Evolutionary conservation across 2,888 invertebrate species (phyloP).

Genomic region (Notocelia uddmanniana): DNA sequence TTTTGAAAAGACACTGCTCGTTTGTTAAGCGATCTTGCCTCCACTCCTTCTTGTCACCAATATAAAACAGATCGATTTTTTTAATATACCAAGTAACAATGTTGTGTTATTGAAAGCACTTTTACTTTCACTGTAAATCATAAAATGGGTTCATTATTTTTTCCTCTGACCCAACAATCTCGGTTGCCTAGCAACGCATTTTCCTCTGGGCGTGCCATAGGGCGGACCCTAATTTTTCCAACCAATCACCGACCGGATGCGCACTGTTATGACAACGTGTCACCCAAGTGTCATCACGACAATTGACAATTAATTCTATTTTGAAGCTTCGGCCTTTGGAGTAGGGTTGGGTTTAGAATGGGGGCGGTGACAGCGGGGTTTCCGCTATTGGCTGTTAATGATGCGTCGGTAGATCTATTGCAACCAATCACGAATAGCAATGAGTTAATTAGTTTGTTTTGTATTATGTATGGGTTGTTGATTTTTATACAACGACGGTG

Average conservation of each 20-base stretch:
- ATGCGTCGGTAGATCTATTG: slow-evolving; percentile 19
- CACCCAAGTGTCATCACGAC: slow-evolving; percentile 66
- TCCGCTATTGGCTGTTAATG: slow-evolving; percentile 65
- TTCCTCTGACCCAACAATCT: slow-evolving; percentile 37
- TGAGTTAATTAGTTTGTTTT: too few species aligned
- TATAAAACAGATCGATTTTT: too few species aligned
- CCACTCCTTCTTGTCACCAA: too few species aligned
- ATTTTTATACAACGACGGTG: too few species aligned
- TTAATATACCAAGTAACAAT: too few species aligned
- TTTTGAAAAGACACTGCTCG: too few species aligned
- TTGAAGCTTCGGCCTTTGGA: slow-evolving; percentile 46
- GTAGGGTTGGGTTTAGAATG: slow-evolving; percentile 50
- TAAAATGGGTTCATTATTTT: neutral
- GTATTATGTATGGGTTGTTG: too few species aligned
- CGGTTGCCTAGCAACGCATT: slow-evolving; percentile 64
- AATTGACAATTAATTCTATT: slow-evolving; percentile 40
- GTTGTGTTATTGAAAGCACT: too few species aligned
- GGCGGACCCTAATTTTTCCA: slow-evolving; percentile 44
- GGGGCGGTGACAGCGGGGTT: slow-evolving; percentile 51
- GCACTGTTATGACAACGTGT: slow-evolving; percentile 78
- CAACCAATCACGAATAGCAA: slow-evolving; percentile 26
- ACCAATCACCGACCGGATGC: slow-evolving; percentile 76
- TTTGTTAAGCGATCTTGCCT: too few species aligned
- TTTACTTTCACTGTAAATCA: neutral
- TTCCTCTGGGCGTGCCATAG: slow-evolving; percentile 60